Evolutionary conservation across 1,140 invertebrate species (phyloP), one percentile per base, ranked within the genome.

Genomic region (Schlechtendalia chinensis): DNA sequence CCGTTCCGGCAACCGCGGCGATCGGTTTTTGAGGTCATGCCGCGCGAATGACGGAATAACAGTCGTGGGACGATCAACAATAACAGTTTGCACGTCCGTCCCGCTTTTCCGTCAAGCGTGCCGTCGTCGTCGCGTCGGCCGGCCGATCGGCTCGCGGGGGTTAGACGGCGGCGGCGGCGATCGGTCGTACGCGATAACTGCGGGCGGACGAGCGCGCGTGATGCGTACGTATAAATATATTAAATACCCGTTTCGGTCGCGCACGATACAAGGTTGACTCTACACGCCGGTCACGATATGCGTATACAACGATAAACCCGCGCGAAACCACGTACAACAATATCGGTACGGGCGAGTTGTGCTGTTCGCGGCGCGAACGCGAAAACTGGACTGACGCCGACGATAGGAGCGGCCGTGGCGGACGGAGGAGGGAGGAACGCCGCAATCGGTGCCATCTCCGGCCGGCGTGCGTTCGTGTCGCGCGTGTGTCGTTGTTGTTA

Each of bases 261-360:
- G 71, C 71, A 74, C 71, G 71, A 74, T 56, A 27, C 47, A 58
- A 74, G 71, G 71, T 74, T 56, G 11, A 50, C 22, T 3, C 32
- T 39, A 39, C 32, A 39, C 17, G 17, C 71, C 19, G 53, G 50
- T 56, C 71, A 56, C 50, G 50, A n/a, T n/a, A n/a, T n/a, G n/a
- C n/a, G n/a, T n/a, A n/a, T n/a, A n/a, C n/a, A n/a, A n/a, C n/a
- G n/a, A 74, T 32, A n/a, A 32, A 19, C 50, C 5, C 2, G 5
- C 50, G 19, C 10, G n/a, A 56, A 39, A 54, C 1, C 11, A 27
- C 24, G 11, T 29, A 19, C 4, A 32, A 32, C n/a, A 56, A 72
- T 54, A 72, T 24, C 5, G n/a, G 3, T 65, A n/a, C 16, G 5
- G 22, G 27, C 63, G 1, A 12, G 39, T 59, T 69, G 6, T n/a